Percentiles rank a stretch among this genome's conserved stretches.
Evolutionary conservation across 1,140 invertebrate species (phyloP).

Genomic region (Rhagoletis zephyria): DNA sequence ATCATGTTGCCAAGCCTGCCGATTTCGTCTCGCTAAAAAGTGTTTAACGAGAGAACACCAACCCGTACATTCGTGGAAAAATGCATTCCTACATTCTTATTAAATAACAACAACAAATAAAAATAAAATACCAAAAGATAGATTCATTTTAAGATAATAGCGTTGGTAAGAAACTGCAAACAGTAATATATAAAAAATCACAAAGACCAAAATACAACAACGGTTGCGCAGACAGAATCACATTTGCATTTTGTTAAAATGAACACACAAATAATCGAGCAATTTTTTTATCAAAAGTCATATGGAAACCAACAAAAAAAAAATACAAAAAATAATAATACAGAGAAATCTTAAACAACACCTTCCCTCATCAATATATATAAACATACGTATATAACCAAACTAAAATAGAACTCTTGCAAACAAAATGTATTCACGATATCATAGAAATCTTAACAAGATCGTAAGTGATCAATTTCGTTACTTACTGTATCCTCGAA

Average conservation of each 20-base stretch:
- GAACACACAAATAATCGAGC: constrained; percentile 48
- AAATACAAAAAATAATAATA: constrained; percentile 36
- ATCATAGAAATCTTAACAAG: background rate
- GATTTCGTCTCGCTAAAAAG: background rate
- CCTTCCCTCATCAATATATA: constrained; percentile 37
- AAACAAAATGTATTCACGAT: constrained; percentile 11
- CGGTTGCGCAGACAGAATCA: constrained; percentile 4
- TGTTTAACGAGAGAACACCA: background rate
- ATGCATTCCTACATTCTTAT: constrained; percentile 17
- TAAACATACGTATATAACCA: constrained; percentile 47
- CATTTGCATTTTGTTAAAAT: no score
- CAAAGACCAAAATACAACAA: constrained; percentile 56
- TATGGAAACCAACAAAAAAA: background rate
- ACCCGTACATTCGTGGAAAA: background rate
- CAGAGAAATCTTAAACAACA: background rate
- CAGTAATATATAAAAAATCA: constrained; percentile 31
- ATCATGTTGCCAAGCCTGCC: no score
- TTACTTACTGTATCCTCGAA: background rate
- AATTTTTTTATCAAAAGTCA: constrained; percentile 41
- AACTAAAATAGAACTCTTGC: constrained; percentile 39
- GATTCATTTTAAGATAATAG: constrained; percentile 39
- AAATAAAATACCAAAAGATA: constrained; percentile 1
- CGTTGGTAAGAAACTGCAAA: constrained; percentile 18
- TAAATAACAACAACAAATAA: background rate
- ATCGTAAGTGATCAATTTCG: background rate